Evolutionary conservation across 1,140 invertebrate genomes (phyloP), one percentile per base, ranked within the genome.

Genomic region (Saccostrea echinata): DNA sequence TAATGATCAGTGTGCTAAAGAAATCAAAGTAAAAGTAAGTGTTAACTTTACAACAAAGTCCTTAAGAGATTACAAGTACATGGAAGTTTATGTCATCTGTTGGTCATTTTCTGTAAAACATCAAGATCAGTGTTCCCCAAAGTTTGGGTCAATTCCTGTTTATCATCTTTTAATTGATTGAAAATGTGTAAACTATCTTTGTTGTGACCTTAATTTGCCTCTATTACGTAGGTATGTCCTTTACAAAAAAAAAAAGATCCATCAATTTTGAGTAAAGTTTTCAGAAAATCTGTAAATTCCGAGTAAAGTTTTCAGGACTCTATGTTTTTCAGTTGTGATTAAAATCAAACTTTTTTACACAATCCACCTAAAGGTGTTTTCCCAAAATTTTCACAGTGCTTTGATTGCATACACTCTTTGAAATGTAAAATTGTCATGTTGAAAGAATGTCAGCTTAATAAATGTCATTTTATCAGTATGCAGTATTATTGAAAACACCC

Each of bases 1-100:
- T 13, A 90, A 94, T 12, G 27, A 76, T 6, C 51, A 90, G 33
- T 92, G 92, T 90, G 93, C 92, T 53, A 55, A 86, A 24, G 35
- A 86, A 30, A 91, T 91, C n/a, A 88, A 85, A 81, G 85, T 61
- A 33, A 81, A 91, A 88, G 88, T 89, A 91, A 84, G 53, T 85
- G 35, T 64, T 21, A 55, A 52, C 61, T 21, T 33, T n/a, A 33
- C 13, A 43, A 57, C 27, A 24, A 55, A 55, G 21, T 21, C 43
- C 81, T 83, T 12, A 43, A 83, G 24, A 83, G 81, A 52, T 51
- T 35, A 43, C 12, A 9, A 13, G 18, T 43, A 43, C 43, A 43
- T 43, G 51, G 35, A 52, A 83, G 68, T 76, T 76, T 30, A 11
- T 33, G 68, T 76, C 13, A 83, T 80, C 76, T 30, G 76, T 21